phyloP scores from a whole-genome alignment of 2,888 invertebrate species.

The Beris morrisii region DNA sequence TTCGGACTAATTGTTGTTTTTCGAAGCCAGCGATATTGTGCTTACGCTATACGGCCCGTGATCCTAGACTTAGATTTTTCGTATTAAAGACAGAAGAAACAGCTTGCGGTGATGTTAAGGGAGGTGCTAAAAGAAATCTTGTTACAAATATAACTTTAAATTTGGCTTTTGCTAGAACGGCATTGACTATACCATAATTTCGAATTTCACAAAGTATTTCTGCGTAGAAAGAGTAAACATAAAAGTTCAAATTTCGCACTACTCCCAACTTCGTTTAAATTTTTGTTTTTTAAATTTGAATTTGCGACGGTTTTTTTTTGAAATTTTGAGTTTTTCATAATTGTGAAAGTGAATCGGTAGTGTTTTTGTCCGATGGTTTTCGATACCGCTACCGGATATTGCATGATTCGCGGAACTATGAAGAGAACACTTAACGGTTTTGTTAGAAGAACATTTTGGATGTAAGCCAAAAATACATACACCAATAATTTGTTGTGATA shows the following conservation, averaged over 20 bases:
- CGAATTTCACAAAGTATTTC: background rate
- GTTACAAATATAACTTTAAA: background rate
- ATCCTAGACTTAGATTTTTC: constrained; percentile 52
- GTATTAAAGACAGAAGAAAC: constrained; percentile 7
- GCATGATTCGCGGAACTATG: too few species aligned
- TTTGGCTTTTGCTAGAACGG: background rate
- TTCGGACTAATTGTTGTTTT: constrained; percentile 48
- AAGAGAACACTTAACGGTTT: too few species aligned
- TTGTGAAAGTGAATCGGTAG: too few species aligned
- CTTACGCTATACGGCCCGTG: constrained; percentile 54
- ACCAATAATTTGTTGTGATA: constrained; percentile 12
- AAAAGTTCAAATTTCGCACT: too few species aligned
- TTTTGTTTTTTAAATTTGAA: too few species aligned
- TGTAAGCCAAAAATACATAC: constrained; percentile 26
- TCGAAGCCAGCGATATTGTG: constrained; percentile 55
- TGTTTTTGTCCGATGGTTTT: background rate
- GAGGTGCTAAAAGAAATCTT: background rate
- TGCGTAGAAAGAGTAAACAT: too few species aligned
- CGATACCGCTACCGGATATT: constrained; percentile 18
- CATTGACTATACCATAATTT: background rate
- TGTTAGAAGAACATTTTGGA: constrained; percentile 30
- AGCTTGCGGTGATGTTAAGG: background rate
- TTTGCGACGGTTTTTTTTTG: too few species aligned
- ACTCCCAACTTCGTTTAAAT: too few species aligned
- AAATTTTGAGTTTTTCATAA: too few species aligned